Conservation (phyloP, 2,888 invertebrate genomes). For the Nymphalis polychloros region DNA sequence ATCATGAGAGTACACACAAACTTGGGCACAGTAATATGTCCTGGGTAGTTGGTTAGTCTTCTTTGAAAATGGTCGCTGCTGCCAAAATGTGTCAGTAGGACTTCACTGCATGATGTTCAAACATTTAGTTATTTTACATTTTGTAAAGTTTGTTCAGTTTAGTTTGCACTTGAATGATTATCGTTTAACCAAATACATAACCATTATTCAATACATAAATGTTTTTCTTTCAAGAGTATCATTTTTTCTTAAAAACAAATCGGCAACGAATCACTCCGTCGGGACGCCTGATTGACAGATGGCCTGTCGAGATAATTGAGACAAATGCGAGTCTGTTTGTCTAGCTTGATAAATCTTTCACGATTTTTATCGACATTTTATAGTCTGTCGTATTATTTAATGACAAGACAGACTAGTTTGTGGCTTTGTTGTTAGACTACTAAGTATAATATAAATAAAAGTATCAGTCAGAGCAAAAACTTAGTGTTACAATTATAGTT, state of each 20-base stretch:
- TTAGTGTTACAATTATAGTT: too few species aligned
- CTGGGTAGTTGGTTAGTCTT: too few species aligned
- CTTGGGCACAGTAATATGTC: too few species aligned
- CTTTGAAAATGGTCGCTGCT: too few species aligned
- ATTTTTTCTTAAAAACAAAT: constrained; percentile 45
- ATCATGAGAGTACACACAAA: too few species aligned
- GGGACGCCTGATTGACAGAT: constrained; percentile 78
- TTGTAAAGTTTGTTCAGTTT: not conserved
- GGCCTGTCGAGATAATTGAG: constrained; percentile 78
- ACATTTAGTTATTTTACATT: too few species aligned
- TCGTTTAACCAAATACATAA: not conserved
- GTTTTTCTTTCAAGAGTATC: constrained; percentile 19
- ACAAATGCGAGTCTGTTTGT: constrained; percentile 69
- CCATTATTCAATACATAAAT: constrained; percentile 7
- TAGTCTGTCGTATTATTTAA: constrained; percentile 14
- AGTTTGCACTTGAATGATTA: not conserved
- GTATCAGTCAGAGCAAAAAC: too few species aligned
- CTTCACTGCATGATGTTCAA: too few species aligned
- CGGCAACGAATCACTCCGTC: constrained; percentile 72
- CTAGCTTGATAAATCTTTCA: constrained; percentile 61
- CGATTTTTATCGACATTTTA: constrained; percentile 54
- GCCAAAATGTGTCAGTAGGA: too few species aligned
- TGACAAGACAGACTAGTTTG: too few species aligned
- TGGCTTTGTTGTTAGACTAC: not conserved
- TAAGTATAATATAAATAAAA: not conserved